These are phyloP conservation scores for Tipula vernalis DNA, from an alignment of 2,888 invertebrate species.

Conservation along the genomic window DNA sequence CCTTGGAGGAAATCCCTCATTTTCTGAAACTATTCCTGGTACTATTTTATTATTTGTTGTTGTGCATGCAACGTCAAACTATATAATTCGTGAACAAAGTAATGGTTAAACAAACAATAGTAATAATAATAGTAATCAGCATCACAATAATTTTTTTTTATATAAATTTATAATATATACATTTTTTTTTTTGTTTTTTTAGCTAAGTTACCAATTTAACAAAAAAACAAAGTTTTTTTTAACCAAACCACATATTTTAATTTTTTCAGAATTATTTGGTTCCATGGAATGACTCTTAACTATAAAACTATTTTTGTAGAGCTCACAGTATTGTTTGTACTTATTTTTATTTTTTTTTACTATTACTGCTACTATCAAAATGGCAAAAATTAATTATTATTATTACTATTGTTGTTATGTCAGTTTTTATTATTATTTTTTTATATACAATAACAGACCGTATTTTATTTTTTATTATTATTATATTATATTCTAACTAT, in stretches of 20 bases:
- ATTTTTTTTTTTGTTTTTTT: not conserved
- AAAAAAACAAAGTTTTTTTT: not conserved
- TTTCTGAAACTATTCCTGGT: not conserved
- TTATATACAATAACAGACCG: not conserved
- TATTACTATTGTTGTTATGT: not conserved
- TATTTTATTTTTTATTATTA: not conserved
- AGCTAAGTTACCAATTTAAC: not conserved
- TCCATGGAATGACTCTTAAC: conserved; percentile 6
- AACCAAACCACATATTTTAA: not conserved
- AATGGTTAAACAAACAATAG: not conserved
- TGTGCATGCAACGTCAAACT: not conserved
- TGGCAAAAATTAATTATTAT: not conserved
- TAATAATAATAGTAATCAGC: not conserved
- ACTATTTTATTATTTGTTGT: not conserved
- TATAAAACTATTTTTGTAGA: not conserved
- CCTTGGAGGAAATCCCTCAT: not conserved
- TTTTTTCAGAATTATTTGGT: conserved; percentile 10
- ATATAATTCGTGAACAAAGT: not conserved
- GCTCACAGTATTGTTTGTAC: not conserved
- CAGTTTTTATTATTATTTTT: not conserved
- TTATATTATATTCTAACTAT: not conserved
- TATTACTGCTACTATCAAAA: not conserved
- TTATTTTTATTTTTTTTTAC: not conserved
- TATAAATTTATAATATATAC: not conserved
- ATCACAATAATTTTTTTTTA: not conserved